Percentiles rank a stretch among this genome's conserved stretches.
Conservation (phyloP, 2,797 vertebrate genomes). For the Phaenicophaeus curvirostris region DNA sequence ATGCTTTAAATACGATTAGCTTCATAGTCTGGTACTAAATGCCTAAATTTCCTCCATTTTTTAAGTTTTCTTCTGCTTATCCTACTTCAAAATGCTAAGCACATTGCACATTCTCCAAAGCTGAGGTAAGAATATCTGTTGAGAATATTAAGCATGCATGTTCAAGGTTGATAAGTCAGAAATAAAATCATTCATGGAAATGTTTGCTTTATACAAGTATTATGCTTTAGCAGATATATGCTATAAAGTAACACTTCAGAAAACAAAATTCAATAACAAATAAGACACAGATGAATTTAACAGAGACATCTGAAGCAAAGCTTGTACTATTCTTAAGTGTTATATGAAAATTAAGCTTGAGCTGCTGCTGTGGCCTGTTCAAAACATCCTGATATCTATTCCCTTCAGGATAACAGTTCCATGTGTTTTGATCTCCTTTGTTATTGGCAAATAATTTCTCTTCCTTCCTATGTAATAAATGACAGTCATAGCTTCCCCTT, state of each 20-base stretch:
- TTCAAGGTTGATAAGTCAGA: not conserved
- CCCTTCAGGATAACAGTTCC: not conserved
- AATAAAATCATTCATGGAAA: slow-evolving; percentile 2
- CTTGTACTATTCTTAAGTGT: not conserved
- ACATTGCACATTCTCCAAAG: not conserved
- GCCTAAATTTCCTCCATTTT: slow-evolving; percentile 2
- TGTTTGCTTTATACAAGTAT: not conserved
- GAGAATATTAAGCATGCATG: not conserved
- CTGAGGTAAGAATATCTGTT: not conserved
- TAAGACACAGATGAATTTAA: not conserved
- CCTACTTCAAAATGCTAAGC: not conserved
- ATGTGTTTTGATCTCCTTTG: not conserved
- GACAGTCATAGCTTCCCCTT: not conserved
- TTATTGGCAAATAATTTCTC: not conserved
- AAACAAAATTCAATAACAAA: not conserved
- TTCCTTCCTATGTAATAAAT: not conserved
- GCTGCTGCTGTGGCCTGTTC: not conserved
- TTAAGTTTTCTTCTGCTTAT: not conserved
- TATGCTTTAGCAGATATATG: not conserved
- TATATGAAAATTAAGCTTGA: not conserved
- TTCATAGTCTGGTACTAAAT: not conserved
- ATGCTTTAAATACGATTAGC: not conserved
- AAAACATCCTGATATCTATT: not conserved
- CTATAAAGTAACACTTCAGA: not conserved
- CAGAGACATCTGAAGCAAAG: not conserved